phyloP scores from a whole-genome alignment of 1,140 invertebrate genomes.

The Coelopa frigida region DNA sequence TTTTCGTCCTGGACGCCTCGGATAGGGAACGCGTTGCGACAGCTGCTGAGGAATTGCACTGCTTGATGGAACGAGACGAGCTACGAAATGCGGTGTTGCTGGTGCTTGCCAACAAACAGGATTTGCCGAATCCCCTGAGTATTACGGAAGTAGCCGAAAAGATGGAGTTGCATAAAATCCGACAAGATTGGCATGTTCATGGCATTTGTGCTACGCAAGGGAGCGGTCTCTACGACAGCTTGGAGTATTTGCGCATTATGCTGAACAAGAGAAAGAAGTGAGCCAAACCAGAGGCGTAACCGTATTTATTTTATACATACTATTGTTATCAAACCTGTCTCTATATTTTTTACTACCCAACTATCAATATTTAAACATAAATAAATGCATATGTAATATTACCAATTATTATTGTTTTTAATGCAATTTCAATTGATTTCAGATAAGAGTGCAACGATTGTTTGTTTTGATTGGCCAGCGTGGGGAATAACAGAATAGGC shows the following conservation, averaged over 20 bases:
- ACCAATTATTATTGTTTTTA: too few relatives aligned
- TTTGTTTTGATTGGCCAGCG: too few relatives aligned
- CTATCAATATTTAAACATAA: too few relatives aligned
- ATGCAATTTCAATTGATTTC: too few relatives aligned
- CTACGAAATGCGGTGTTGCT: slow-evolving; percentile 10
- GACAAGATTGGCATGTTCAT: slow-evolving; percentile 19
- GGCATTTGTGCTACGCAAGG: slow-evolving; percentile 14
- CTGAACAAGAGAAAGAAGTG: slow-evolving; percentile 13
- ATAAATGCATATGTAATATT: too few relatives aligned
- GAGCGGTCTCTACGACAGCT: slow-evolving; percentile 47
- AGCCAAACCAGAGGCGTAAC: too few relatives aligned
- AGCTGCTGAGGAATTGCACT: slow-evolving; percentile 55
- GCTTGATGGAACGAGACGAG: neutral
- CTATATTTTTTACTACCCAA: too few relatives aligned
- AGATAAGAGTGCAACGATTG: too few relatives aligned
- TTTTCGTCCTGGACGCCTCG: slow-evolving; percentile 17
- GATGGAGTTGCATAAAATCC: slow-evolving; percentile 12
- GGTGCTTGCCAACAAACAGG: slow-evolving; percentile 58
- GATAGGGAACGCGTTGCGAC: slow-evolving; percentile 7
- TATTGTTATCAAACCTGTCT: too few relatives aligned
- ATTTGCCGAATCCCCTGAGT: slow-evolving; percentile 82
- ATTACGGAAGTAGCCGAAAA: slow-evolving; percentile 7
- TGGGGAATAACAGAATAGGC: too few relatives aligned
- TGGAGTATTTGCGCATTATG: slow-evolving; percentile 53
- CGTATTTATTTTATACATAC: too few relatives aligned